Evolutionary conservation across 2,113 vertebrate species (phyloP).

Genomic region (Epinephelus fuscoguttatus): DNA sequence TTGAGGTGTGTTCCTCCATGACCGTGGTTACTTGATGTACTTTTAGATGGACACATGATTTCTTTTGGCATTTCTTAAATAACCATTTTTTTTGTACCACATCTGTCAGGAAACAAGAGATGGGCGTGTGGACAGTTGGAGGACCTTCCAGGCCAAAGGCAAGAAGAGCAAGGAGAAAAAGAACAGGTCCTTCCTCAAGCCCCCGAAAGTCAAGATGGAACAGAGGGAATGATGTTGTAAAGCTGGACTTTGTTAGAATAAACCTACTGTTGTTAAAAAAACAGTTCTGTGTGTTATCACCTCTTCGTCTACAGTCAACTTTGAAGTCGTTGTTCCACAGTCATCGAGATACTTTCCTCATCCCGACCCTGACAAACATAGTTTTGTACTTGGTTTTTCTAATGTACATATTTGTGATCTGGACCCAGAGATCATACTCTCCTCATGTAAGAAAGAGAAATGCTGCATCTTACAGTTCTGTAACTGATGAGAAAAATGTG

Average conservation of each 20-base stretch:
- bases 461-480: constrained; percentile 64
- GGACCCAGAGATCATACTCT: constrained; percentile 55
- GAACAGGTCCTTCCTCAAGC: constrained; percentile 96
- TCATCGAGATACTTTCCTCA: constrained; percentile 32
- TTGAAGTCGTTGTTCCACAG: constrained; percentile 36
- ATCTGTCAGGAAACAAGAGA: constrained; percentile 92
- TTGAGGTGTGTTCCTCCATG: constrained; percentile 87
- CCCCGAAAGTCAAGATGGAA: constrained; percentile 99
- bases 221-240: constrained; percentile 85
- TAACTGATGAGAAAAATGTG: constrained; percentile 38
- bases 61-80: background rate
- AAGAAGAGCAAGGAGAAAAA: constrained; percentile 99
- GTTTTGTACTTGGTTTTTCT: constrained; percentile 77
- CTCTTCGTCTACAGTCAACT: constrained; percentile 55
- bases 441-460: constrained; percentile 51
- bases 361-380: constrained; percentile 56
- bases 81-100: background rate
- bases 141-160: constrained; percentile 95
- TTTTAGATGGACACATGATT: background rate
- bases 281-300: constrained; percentile 44
- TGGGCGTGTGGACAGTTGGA: constrained; percentile 98
- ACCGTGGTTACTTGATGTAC: background rate
- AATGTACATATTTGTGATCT: constrained; percentile 78
- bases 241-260: constrained; percentile 54
- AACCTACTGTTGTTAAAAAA: constrained; percentile 17